These are phyloP conservation scores for Mylabris phalerata DNA, from an alignment of 1,140 invertebrate genomes.

Conservation along the genomic window DNA sequence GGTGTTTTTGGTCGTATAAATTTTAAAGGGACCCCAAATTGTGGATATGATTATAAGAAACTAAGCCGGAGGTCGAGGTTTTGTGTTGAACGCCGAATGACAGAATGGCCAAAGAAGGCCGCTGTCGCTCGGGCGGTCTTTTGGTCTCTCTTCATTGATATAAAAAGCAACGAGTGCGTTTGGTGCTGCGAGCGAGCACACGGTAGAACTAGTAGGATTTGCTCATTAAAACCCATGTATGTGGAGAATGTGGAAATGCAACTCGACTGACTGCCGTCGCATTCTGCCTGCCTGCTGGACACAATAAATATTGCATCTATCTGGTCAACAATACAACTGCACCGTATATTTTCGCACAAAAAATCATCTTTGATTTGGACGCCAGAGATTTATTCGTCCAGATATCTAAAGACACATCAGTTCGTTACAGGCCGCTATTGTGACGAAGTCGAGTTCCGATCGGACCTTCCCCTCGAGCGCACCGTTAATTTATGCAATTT, in stretches of 20 bases:
- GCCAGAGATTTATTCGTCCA: slow-evolving; percentile 29
- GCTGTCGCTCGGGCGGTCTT: slow-evolving; percentile 12
- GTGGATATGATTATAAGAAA: too few relatives aligned
- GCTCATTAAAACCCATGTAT: slow-evolving; percentile 38
- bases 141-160: slow-evolving; percentile 21
- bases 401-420: slow-evolving; percentile 24
- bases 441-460: slow-evolving; percentile 15
- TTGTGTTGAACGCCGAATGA: slow-evolving; percentile 9
- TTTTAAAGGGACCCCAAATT: too few relatives aligned
- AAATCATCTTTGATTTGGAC: slow-evolving; percentile 33
- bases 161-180: slow-evolving; percentile 20
- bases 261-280: slow-evolving; percentile 29
- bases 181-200: slow-evolving; percentile 21
- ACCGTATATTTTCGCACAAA: slow-evolving; percentile 34
- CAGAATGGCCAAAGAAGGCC: slow-evolving; percentile 15
- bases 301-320: slow-evolving; percentile 37
- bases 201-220: slow-evolving; percentile 26
- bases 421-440: slow-evolving; percentile 23
- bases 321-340: slow-evolving; percentile 36
- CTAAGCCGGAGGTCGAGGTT: slow-evolving; percentile 8
- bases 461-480: slow-evolving; percentile 5
- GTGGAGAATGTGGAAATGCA: slow-evolving; percentile 37
- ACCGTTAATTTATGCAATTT: slow-evolving; percentile 23
- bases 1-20: too few relatives aligned
- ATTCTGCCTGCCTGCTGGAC: slow-evolving; percentile 35